phyloP scores from a whole-genome alignment of 2,797 vertebrate species.

The Sitta carolinensis region DNA sequence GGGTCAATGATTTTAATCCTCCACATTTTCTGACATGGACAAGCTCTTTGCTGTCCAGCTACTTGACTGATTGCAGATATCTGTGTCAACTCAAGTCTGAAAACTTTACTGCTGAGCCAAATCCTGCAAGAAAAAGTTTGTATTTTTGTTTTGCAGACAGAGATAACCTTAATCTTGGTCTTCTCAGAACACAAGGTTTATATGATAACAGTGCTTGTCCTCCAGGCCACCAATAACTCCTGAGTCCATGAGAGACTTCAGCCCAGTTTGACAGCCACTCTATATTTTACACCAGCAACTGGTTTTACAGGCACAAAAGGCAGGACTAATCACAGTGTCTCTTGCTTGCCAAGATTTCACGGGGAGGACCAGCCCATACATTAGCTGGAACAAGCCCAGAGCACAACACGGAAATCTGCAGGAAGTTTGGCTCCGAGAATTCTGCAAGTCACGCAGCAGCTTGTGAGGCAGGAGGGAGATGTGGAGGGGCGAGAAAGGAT shows the following conservation, averaged over 20 bases:
- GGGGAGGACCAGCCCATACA: neutral
- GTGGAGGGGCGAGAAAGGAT: neutral
- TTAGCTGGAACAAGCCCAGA: neutral
- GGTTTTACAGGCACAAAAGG: fast-evolving
- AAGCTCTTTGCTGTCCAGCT: neutral
- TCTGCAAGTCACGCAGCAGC: neutral
- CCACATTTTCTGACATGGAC: neutral
- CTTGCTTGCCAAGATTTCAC: neutral
- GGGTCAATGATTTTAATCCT: neutral
- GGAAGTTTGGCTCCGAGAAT: neutral
- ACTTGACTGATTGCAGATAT: neutral
- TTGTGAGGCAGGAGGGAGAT: neutral
- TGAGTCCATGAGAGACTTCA: neutral
- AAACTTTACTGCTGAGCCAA: neutral
- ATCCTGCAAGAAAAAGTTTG: neutral
- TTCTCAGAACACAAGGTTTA: neutral
- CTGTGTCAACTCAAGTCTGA: neutral
- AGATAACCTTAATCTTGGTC: neutral
- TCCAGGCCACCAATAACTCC: neutral
- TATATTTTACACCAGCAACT: neutral
- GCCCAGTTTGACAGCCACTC: neutral
- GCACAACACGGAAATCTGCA: fast-evolving
- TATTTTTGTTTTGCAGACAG: neutral
- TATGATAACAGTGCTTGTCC: neutral
- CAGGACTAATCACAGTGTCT: neutral